phyloP scores from a whole-genome alignment of 2,888 invertebrate genomes.

The Leucophora obtusa region DNA sequence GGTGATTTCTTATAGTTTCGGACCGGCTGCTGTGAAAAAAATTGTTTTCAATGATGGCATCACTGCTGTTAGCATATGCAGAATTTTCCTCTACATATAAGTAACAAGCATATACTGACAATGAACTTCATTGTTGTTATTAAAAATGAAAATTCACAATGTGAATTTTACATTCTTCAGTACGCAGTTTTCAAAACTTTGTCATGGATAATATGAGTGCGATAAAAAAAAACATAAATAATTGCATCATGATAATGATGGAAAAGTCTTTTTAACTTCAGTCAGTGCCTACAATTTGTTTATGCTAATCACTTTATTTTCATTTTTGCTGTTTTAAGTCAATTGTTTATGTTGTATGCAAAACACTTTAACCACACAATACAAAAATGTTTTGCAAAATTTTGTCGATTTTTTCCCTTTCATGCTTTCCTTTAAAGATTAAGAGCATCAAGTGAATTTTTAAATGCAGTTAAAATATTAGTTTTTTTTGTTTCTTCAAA shows the following conservation, averaged over 20 bases:
- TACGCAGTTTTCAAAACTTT: not conserved
- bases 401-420: not conserved
- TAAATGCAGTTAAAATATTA: not conserved
- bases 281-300: not conserved
- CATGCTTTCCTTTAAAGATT: not conserved
- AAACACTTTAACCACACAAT: not conserved
- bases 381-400: not conserved
- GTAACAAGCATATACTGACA: not conserved
- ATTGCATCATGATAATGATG: slow-evolving; percentile 13
- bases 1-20: too few species aligned
- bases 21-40: too few species aligned
- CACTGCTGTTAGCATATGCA: not conserved
- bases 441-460: not conserved
- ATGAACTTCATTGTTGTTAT: slow-evolving; percentile 40
- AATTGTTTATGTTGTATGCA: not conserved
- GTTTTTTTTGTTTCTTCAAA: slow-evolving; percentile 18
- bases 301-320: not conserved
- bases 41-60: too few species aligned
- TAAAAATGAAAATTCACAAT: slow-evolving; percentile 18
- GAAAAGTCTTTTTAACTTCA: not conserved
- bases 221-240: not conserved
- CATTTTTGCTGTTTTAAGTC: not conserved
- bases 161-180: not conserved
- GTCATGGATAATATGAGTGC: not conserved
- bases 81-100: not conserved